Conservation (phyloP, 2,113 vertebrate species). For the Clinocottus analis region DNA sequence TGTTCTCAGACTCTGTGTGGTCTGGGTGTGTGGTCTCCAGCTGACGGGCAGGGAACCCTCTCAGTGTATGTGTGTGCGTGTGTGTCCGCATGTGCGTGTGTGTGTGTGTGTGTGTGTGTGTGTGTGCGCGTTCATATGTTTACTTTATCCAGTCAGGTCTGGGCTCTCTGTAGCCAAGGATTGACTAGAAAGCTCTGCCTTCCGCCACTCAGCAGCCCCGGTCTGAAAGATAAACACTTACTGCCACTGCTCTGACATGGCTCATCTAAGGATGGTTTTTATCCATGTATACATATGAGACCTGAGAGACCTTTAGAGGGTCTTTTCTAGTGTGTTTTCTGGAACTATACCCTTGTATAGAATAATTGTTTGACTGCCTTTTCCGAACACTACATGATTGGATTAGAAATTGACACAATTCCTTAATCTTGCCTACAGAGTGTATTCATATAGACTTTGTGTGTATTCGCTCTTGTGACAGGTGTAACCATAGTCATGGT, state of each 20-base stretch:
- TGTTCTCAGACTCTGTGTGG: constrained; percentile 82
- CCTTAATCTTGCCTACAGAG: neutral
- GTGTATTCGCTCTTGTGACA: neutral
- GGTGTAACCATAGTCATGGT: neutral
- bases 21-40: constrained; percentile 83
- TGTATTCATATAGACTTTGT: neutral
- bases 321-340: constrained; percentile 19
- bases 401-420: constrained; percentile 3
- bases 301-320: constrained; percentile 44
- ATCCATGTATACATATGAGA: constrained; percentile 47
- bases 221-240: constrained; percentile 70
- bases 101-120: constrained; percentile 35
- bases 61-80: constrained; percentile 17
- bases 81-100: constrained; percentile 25
- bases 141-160: constrained; percentile 71
- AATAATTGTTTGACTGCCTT: constrained; percentile 3
- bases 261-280: constrained; percentile 64
- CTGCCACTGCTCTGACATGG: constrained; percentile 58
- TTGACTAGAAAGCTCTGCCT: constrained; percentile 69
- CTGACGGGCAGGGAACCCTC: constrained; percentile 64
- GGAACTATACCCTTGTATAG: constrained; percentile 24
- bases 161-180: constrained; percentile 59
- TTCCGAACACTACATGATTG: neutral
- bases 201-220: constrained; percentile 61
- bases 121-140: constrained; percentile 56